Base-by-base conservation (phyloP, 1,140 invertebrate genomes). In the Drosophila sturtevanti region DNA sequence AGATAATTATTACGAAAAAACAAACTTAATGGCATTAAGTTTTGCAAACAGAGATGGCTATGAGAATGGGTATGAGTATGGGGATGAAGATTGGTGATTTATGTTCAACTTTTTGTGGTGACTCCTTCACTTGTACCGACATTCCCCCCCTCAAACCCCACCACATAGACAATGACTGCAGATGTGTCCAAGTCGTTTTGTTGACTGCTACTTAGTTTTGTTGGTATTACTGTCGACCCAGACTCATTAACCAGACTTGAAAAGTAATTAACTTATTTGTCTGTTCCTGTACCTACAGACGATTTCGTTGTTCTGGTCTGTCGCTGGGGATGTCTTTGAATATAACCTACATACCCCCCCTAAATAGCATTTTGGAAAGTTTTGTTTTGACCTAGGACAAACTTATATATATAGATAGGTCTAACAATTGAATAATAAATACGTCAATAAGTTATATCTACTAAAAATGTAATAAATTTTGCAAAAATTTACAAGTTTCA, bases 201-300 rank as follows among this genome's bases (percentile, higher is more conserved):
- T 48, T 21, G 41, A 44, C 16, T 44, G 41, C 10, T 48, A 11
- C 16, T 48, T 48, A 48, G 16, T 21, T 48, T 48, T 48, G 41
- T 48, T 48, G 41, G 16, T 44, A 44, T 44, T 44, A 14, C 16
- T 48, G 41, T 48, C 41, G 41, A 48, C 41, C 16, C 41, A 48
- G 41, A 48, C 41, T 48, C 18, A 48, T 48, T 48, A 48, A 48
- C 41, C 41, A 48, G 41, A 48, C 41, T 48, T 48, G 41, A 48
- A 48, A 48, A 48, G 41, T 48, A 48, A 48, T 48, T 48, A 48
- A 48, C 41, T 48, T 48, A 48, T 48, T 48, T 48, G 41, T 48
- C 41, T 48, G 16, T 6, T 21, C 10, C 41, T 7, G 14, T 18
- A 21, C 9, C 41, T 48, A 9, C 9, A 21, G 27, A 31, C 27